These are phyloP conservation scores for Heptranchias perlo DNA, from an alignment of 2,113 vertebrate genomes.

Conservation along the genomic window DNA sequence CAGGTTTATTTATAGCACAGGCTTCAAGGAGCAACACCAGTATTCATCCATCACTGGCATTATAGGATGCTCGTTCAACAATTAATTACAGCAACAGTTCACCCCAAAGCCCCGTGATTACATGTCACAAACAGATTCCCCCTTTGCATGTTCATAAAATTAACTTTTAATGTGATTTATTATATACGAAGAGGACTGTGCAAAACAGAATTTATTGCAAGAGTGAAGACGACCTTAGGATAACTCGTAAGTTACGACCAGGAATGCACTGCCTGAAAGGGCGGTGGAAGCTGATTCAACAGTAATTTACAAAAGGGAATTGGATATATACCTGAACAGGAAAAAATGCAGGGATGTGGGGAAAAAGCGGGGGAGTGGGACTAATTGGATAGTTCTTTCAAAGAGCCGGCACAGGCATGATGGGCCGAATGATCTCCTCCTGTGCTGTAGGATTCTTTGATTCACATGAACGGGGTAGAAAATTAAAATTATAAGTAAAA, in stretches of 20 bases:
- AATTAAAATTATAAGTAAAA: neutral
- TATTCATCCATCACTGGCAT: neutral
- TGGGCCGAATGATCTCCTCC: neutral
- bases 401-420: too few species aligned
- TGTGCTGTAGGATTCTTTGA: neutral
- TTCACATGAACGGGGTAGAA: neutral
- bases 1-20: conserved; percentile 10
- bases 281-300: neutral
- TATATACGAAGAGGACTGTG: neutral
- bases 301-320: neutral
- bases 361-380: too few species aligned
- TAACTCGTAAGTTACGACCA: neutral
- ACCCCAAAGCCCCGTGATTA: neutral
- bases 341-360: neutral
- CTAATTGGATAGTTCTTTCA: neutral
- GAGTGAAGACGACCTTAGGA: neutral
- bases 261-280: neutral
- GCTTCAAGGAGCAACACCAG: conserved; percentile 1
- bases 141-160: neutral
- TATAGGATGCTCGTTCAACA: neutral
- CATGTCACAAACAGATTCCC: neutral
- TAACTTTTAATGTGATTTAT: conserved; percentile 25
- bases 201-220: neutral
- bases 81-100: neutral
- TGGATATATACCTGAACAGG: neutral